phyloP scores from a whole-genome alignment of 2,888 invertebrate species.

The Amiota minor region DNA sequence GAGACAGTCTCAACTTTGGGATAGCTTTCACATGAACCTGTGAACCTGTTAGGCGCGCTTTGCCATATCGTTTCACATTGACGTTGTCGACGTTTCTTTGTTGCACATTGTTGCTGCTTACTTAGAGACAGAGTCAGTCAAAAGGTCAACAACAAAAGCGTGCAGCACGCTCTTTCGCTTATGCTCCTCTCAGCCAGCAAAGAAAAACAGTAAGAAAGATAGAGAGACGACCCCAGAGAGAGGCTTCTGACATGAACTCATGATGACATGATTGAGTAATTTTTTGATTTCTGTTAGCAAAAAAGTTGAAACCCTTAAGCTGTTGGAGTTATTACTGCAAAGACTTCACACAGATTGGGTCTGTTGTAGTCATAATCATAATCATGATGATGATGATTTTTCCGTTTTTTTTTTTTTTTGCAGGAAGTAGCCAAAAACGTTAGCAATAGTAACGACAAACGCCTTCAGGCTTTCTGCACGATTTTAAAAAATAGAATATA shows the following conservation, averaged over 20 bases:
- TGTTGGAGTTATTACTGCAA: conserved; percentile 34
- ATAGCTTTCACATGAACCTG: conserved; percentile 65
- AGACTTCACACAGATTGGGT: conserved; percentile 24
- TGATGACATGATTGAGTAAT: conserved; percentile 12
- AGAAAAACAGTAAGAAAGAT: background rate
- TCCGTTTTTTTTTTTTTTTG: background rate
- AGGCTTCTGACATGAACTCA: background rate
- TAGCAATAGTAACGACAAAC: conserved; percentile 34
- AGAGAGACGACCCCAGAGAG: background rate
- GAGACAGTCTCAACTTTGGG: conserved; percentile 1
- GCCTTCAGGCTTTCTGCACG: conserved; percentile 5
- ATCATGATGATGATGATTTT: background rate
- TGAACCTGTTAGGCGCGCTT: conserved; percentile 46
- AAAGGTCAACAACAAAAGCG: conserved; percentile 28
- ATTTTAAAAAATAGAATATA: background rate
- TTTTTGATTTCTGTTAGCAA: background rate
- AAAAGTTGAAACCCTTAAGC: background rate
- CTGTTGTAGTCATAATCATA: conserved; percentile 14
- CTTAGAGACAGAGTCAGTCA: conserved; percentile 9
- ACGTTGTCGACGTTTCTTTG: background rate
- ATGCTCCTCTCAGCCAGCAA: background rate
- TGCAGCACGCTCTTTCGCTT: conserved; percentile 17
- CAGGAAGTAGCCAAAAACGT: background rate
- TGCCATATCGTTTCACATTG: background rate
- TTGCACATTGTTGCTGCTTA: background rate